Conservation (phyloP, 2,113 vertebrate species). For the Abramis brama region DNA sequence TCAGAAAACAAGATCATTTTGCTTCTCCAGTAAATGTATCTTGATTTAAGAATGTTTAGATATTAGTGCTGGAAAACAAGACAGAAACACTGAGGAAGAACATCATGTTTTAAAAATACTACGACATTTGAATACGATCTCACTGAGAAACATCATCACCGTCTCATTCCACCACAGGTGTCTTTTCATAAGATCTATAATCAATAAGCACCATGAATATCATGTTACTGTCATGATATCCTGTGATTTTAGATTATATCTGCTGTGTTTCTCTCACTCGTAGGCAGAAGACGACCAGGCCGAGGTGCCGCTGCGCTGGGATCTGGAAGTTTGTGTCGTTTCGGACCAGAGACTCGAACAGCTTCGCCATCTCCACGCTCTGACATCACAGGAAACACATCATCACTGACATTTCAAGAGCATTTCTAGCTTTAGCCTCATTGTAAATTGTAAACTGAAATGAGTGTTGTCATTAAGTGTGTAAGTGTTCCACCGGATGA, state of each 20-base stretch:
- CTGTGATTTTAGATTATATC: background rate
- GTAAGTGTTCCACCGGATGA: background rate
- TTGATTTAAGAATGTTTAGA: too few species aligned
- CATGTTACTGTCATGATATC: background rate
- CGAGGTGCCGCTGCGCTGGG: slow-evolving; percentile 90
- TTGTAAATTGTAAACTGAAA: background rate
- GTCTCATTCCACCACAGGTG: background rate
- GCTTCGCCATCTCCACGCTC: slow-evolving; percentile 92
- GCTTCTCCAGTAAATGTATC: too few species aligned
- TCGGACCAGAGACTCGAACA: slow-evolving; percentile 89
- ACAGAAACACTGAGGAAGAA: too few species aligned
- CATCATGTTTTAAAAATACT: too few species aligned
- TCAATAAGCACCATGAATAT: background rate
- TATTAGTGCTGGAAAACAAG: too few species aligned
- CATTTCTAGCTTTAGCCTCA: background rate
- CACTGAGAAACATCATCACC: background rate
- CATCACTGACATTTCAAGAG: background rate
- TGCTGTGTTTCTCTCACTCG: slow-evolving; percentile 76
- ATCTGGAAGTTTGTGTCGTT: slow-evolving; percentile 90
- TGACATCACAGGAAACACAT: slow-evolving; percentile 61
- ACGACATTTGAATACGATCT: background rate
- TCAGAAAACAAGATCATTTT: too few species aligned
- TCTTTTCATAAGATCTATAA: background rate
- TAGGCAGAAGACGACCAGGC: slow-evolving; percentile 92
- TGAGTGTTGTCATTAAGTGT: background rate